A percentile compares a stretch with the other conserved stretches of the same genome.
Conservation (phyloP, 2,888 invertebrate genomes). For the Caenorhabditis auriculariae region DNA sequence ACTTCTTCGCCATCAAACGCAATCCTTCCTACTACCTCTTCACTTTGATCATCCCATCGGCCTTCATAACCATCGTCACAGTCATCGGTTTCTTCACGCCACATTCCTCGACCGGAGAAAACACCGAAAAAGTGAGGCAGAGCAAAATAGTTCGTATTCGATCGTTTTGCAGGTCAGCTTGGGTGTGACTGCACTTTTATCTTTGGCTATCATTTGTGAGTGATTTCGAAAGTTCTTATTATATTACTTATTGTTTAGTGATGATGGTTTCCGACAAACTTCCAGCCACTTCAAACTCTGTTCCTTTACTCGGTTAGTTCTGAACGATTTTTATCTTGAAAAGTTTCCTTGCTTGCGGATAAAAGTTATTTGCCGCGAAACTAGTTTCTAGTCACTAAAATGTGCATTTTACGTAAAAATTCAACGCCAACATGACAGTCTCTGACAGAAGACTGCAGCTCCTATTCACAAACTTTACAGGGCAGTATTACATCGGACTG, state of each 20-base stretch:
- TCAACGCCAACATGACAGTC: too few species aligned
- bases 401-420: too few species aligned
- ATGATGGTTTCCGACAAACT: slow-evolving; percentile 62
- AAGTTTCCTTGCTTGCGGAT: too few species aligned
- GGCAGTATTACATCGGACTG: slow-evolving; percentile 51
- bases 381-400: too few species aligned
- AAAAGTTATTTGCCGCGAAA: too few species aligned
- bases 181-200: slow-evolving; percentile 58
- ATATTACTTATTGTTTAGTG: slow-evolving; percentile 26
- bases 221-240: neutral
- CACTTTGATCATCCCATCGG: slow-evolving; percentile 59
- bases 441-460: too few species aligned
- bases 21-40: slow-evolving; percentile 62
- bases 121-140: slow-evolving; percentile 61
- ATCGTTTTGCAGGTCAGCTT: slow-evolving; percentile 47
- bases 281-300: slow-evolving; percentile 57
- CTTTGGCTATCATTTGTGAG: slow-evolving; percentile 56
- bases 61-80: slow-evolving; percentile 62
- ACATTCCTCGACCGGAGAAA: slow-evolving; percentile 61
- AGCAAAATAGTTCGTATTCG: too few species aligned
- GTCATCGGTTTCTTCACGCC: slow-evolving; percentile 63
- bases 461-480: too few species aligned
- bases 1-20: slow-evolving; percentile 60
- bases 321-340: slow-evolving; percentile 6
- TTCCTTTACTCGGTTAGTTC: slow-evolving; percentile 52